Conservation (phyloP, 2,888 invertebrate species). For the Timema cristinae region DNA sequence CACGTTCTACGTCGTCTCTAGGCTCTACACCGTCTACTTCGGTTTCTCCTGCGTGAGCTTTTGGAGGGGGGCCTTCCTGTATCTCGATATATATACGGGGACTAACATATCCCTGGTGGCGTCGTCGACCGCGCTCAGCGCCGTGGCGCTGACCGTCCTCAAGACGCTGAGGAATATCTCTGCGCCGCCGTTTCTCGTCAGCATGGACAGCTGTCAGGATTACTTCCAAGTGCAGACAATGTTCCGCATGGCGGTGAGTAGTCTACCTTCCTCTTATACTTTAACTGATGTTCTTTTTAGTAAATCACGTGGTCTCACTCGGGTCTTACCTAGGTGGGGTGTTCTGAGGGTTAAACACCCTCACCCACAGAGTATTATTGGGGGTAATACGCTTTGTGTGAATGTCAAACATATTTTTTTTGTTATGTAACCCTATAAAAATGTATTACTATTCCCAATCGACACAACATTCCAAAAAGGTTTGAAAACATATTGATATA, state of each 20-base stretch:
- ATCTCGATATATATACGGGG: constrained; percentile 66
- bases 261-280: constrained; percentile 1
- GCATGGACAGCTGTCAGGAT: constrained; percentile 67
- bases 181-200: constrained; percentile 76
- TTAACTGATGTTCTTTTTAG: no score
- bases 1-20: constrained; percentile 64
- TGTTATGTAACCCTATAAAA: neutral
- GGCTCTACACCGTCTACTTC: constrained; percentile 70
- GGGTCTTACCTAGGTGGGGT: no score
- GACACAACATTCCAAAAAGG: no score
- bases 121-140: constrained; percentile 61
- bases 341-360: no score
- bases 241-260: constrained; percentile 75
- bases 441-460: no score
- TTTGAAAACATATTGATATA: no score
- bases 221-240: constrained; percentile 83
- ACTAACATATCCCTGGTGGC: constrained; percentile 55
- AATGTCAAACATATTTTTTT: neutral
- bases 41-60: constrained; percentile 80
- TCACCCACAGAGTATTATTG: no score
- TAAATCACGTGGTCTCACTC: no score
- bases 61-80: constrained; percentile 82
- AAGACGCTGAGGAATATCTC: constrained; percentile 72
- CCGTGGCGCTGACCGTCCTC: constrained; percentile 63
- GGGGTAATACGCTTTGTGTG: neutral